Base-by-base conservation (phyloP, 2,888 invertebrate genomes). In the Parnassius smintheus region DNA sequence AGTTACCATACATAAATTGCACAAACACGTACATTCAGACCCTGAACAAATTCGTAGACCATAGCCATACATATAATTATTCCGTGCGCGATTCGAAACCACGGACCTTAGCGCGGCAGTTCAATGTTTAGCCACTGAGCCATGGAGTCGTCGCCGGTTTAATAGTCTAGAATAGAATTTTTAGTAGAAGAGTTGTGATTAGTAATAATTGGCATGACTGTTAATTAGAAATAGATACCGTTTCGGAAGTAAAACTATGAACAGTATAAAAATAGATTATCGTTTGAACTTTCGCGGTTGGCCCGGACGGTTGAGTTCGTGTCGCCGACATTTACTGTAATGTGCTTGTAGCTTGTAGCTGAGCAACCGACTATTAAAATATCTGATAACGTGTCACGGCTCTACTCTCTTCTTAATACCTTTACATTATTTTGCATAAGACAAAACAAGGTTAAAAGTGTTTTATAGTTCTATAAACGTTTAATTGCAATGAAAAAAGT, bases 291-390 rank as follows among this genome's bases (percentile, higher is more conserved):
- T 87, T 88, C 77, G 77, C 80, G 75, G 78, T 60, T 55, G 64
- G 75, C 72, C 68, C 72, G 70, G 78, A 51, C 12, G 41, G 25
- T 41, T 9, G 49, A 46, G 10, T 18, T 50, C 50, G 78, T 82
- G 85, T 80, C 78, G 79, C 71, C 75, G 81, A 81, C 82, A 80
- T 85, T 86, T 85, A 89, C 89, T 89, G 84, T 88, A 89, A 87
- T 85, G 89, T 88, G 77, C 89, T 88, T 89, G 88, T 83, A 72
- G 82, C 73, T 78, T 81, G 82, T 82, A 82, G n/a, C 22, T 22
- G n/a, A 18, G 73, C 76, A 44, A 72, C 76, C 70, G 76, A 66
- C 62, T 70, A 68, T 35, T 35, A 35, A 35, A 35, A 35, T 64
- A 63, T 62, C 69, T 70, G 72, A 72, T 72, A 73, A 70, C 65